These are phyloP conservation scores for Patiria pectinifera DNA, from an alignment of 53 echinoderm and acorn worm species.

Conservation along the genomic window DNA sequence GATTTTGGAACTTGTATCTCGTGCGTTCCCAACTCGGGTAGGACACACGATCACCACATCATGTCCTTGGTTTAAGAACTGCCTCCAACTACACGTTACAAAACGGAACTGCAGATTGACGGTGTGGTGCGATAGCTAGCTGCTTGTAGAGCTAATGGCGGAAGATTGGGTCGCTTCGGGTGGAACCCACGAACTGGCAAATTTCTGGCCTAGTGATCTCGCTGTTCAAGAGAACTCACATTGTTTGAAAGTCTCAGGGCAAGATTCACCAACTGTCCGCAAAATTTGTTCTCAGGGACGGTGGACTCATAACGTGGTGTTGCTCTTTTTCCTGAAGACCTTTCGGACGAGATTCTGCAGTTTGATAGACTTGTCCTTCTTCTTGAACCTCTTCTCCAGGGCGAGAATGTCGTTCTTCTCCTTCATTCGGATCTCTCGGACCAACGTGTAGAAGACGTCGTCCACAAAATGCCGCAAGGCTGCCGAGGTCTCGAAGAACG, in stretches of 20 bases:
- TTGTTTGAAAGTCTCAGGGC: neutral
- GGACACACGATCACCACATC: neutral
- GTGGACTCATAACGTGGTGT: constrained; percentile 72
- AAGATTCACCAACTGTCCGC: constrained; percentile 4
- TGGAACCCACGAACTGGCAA: neutral
- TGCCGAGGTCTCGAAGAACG: constrained; percentile 98
- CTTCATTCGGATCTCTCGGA: constrained; percentile 94
- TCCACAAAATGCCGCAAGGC: constrained; percentile 99
- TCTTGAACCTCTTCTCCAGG: constrained; percentile 90
- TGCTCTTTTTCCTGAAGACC: constrained; percentile 84
- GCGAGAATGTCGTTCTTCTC: constrained; percentile 91
- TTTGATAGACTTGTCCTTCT: constrained; percentile 84
- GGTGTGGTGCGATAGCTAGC: neutral
- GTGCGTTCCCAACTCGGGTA: neutral
- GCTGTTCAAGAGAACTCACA: neutral
- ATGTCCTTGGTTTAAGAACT: neutral
- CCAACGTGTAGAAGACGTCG: constrained; percentile 98
- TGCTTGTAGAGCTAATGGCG: neutral
- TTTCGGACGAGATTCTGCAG: constrained; percentile 83
- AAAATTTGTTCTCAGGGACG: neutral
- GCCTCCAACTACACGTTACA: neutral
- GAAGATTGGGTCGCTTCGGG: neutral
- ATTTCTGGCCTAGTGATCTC: neutral
- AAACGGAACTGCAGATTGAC: neutral
- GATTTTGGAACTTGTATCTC: neutral